Evolutionary conservation across 92 coral and sea anemone genomes (phyloP), one percentile per base, ranked within the genome.

Genomic region (Galaxea fascicularis): DNA sequence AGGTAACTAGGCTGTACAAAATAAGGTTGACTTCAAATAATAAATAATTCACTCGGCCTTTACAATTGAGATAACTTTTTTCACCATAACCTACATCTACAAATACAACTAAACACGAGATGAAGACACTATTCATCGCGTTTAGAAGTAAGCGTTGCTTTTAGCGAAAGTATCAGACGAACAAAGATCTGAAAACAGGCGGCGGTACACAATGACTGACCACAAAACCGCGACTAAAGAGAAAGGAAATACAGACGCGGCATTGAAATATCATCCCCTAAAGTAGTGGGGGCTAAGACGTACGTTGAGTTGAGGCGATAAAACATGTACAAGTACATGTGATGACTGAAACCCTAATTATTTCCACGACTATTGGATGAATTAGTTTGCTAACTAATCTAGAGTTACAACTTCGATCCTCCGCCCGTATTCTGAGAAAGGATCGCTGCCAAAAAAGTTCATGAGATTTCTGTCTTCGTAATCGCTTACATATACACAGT

Each of bases 401-500:
- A 97, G 71, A 64, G 95, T 97, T 49, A 97, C 99, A 20, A 97
- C 99, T 85, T 97, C 99, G 57, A 94, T 84, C 59, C 93, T 88
- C 20, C 96, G 89, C 35, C 95, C 95, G 73, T 92, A 94, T 58
- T 85, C 90, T 65, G 82, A 78, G 78, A 89, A 93, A 84, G 87
- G 89, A 26, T 93, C 91, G 15, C 90, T 83, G 51, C 87, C 86
- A 65, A 97, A 95, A 65, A 80, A 87, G 90, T 93, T 88, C 86
- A 92, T 80, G 67, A 93, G 89, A 73, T 85, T 82, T 35, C 98
- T 85, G 80, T 92, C 98, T 11, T 97, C 99, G 70, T 89, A 93
- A 72, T 97, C 99, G 71, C 97, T 97, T 59, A 95, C 89, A 73
- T 93, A 97, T 20, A 97, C 93, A 91, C 98, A 87, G 82, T 97